Percentiles rank a stretch among this genome's conserved stretches.
These are phyloP conservation scores for Rhombomys opimus DNA, from an alignment of 2,113 vertebrate species.

Conservation along the genomic window DNA sequence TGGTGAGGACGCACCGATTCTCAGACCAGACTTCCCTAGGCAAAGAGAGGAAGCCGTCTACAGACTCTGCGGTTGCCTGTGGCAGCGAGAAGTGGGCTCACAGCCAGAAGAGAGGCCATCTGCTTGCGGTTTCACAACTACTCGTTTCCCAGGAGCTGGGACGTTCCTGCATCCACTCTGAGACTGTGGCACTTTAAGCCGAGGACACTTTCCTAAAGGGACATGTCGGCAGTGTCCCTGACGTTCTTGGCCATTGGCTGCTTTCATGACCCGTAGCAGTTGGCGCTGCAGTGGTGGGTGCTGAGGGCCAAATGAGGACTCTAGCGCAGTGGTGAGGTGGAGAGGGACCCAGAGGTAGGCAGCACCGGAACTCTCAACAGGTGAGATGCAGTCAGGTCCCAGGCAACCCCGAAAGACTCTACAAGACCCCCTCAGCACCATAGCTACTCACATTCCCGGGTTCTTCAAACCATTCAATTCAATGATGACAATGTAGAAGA, in stretches of 20 bases:
- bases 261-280: background rate
- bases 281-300: background rate
- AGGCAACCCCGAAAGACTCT: background rate
- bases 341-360: fast-evolving
- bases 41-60: background rate
- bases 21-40: background rate
- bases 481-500: no score
- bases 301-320: no score
- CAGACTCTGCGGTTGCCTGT: background rate
- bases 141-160: slow-evolving; percentile 2
- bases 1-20: background rate
- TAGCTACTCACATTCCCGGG: fast-evolving
- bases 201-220: background rate
- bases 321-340: background rate
- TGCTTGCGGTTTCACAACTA: background rate
- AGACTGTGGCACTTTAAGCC: background rate
- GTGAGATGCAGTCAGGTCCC: background rate
- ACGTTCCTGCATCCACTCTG: background rate
- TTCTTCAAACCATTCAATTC: background rate
- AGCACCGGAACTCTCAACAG: background rate
- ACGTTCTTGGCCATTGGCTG: fast-evolving
- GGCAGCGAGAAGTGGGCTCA: background rate
- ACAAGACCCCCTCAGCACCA: background rate
- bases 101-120: background rate
- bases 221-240: fast-evolving